Conservation (phyloP, 1,140 invertebrate genomes). For the Tetraneura akinire region DNA sequence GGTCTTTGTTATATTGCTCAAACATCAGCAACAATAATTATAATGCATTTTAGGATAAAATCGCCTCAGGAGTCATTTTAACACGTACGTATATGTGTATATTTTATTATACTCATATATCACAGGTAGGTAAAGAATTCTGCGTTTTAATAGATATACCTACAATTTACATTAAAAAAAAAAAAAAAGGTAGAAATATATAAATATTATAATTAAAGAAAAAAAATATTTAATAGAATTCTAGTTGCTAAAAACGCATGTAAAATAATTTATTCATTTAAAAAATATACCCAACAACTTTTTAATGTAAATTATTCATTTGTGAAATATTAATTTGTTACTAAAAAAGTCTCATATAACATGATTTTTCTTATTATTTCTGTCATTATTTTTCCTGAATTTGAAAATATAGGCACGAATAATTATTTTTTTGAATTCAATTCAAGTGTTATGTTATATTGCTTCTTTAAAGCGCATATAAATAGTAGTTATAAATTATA, state of each 20-base stretch:
- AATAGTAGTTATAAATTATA: too few relatives aligned
- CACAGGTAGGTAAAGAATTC: neutral
- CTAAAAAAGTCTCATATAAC: neutral
- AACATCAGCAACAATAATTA: neutral
- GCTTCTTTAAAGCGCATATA: too few relatives aligned
- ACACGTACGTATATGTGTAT: constrained; percentile 25
- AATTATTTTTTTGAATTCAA: too few relatives aligned
- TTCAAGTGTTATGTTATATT: too few relatives aligned
- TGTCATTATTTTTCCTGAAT: too few relatives aligned
- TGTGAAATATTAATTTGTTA: neutral
- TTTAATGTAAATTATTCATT: constrained; percentile 3
- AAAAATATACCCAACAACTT: neutral
- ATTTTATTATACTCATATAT: neutral
- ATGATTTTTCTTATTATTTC: too few relatives aligned
- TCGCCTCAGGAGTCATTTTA: constrained; percentile 15
- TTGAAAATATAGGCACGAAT: too few relatives aligned
- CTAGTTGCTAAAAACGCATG: neutral
- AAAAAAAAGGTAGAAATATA: neutral
- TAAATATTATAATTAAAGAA: neutral
- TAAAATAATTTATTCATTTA: neutral
- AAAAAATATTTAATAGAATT: neutral
- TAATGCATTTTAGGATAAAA: constrained; percentile 5
- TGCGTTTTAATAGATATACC: neutral
- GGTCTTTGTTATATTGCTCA: neutral
- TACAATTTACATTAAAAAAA: neutral